Conservation (phyloP, 2,888 invertebrate genomes). For the Tetanocera ferruginea region DNA sequence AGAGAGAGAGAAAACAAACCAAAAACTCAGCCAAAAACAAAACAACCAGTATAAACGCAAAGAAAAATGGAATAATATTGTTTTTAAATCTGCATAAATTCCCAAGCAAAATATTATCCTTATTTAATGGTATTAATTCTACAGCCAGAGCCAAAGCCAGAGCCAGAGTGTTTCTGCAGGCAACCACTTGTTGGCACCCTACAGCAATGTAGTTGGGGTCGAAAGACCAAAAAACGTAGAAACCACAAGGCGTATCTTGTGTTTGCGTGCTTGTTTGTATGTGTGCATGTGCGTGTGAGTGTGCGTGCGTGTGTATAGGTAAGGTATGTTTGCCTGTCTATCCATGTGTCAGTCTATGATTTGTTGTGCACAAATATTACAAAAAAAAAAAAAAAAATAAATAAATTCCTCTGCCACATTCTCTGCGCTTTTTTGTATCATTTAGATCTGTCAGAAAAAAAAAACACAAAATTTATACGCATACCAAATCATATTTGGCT, state of each 20-base stretch:
- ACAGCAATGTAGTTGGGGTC: not conserved
- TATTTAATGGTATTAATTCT: constrained; percentile 32
- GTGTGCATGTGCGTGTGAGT: not conserved
- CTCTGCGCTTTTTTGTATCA: too few relatives aligned
- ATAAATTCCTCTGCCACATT: too few relatives aligned
- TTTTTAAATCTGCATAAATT: constrained; percentile 47
- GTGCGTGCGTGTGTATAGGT: too few relatives aligned
- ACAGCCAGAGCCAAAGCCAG: not conserved
- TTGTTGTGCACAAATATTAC: too few relatives aligned
- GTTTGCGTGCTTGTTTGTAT: not conserved
- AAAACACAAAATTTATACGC: too few relatives aligned
- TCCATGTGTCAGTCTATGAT: not conserved
- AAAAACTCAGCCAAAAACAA: constrained; percentile 22
- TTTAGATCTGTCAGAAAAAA: too few relatives aligned
- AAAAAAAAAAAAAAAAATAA: too few relatives aligned
- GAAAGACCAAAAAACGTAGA: not conserved
- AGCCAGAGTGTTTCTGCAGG: not conserved
- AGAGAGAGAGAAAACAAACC: constrained; percentile 25
- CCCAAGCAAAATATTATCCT: constrained; percentile 36
- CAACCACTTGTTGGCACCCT: constrained; percentile 29
- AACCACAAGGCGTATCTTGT: not conserved
- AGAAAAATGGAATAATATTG: constrained; percentile 30
- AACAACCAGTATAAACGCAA: not conserved
- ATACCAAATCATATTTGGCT: too few relatives aligned
- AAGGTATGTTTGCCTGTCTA: not conserved